phyloP scores from a whole-genome alignment of 2,888 invertebrate species.

The Macaria notata region DNA sequence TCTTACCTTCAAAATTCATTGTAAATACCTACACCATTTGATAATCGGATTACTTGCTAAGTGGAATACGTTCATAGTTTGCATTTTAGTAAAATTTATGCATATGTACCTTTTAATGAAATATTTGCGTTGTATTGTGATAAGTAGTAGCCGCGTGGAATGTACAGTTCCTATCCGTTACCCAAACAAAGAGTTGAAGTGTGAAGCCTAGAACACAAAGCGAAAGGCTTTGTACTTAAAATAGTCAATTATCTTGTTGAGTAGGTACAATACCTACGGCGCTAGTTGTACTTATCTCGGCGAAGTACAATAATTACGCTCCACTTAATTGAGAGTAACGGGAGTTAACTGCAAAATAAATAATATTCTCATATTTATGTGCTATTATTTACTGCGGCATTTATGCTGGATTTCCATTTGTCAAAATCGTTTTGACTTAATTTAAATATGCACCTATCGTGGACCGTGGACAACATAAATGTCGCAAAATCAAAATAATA shows the following conservation, averaged over 20 bases:
- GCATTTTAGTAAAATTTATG: conserved; percentile 18
- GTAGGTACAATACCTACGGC: conserved; percentile 8
- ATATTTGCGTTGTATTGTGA: conserved; percentile 18
- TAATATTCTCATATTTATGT: conserved; percentile 12
- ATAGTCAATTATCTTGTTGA: conserved; percentile 5
- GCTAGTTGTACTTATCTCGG: conserved; percentile 6
- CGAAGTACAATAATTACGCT: conserved; percentile 12
- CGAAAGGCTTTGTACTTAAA: conserved; percentile 18
- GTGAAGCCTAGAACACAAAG: conserved; percentile 22
- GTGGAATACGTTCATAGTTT: neutral
- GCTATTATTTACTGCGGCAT: conserved; percentile 1
- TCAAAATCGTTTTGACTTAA: neutral
- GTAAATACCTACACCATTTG: too few species aligned
- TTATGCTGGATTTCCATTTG: conserved; percentile 4
- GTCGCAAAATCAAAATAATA: too few species aligned
- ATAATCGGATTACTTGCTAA: too few species aligned
- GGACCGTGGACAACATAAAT: too few species aligned
- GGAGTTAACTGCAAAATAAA: conserved; percentile 17
- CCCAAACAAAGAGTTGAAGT: conserved; percentile 19
- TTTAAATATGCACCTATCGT: too few species aligned
- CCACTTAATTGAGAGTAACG: conserved; percentile 13
- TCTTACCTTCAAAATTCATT: neutral
- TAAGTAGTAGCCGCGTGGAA: conserved; percentile 11
- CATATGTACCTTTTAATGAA: conserved; percentile 16
- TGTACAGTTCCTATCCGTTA: conserved; percentile 11